phyloP scores from a whole-genome alignment of 2,113 vertebrate genomes.

The Ceyx cyanopectus region DNA sequence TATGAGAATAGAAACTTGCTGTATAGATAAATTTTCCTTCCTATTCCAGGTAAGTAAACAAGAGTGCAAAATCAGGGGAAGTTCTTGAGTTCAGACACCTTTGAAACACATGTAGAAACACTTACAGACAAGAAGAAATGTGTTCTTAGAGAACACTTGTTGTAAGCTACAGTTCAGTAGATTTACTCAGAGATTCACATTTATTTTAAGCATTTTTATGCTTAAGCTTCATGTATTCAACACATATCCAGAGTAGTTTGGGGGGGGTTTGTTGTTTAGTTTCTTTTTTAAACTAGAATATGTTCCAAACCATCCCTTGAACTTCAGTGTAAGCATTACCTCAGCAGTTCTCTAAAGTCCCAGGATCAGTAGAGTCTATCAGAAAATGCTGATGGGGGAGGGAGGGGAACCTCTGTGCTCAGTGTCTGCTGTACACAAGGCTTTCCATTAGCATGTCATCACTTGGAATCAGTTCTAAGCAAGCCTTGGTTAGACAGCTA shows the following conservation, averaged over 20 bases:
- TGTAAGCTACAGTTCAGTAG: neutral
- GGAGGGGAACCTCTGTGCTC: neutral
- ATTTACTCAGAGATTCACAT: neutral
- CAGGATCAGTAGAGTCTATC: neutral
- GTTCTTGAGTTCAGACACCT: neutral
- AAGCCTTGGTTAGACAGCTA: neutral
- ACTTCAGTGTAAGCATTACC: neutral
- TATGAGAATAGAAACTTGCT: neutral
- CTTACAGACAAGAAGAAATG: neutral
- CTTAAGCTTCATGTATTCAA: neutral
- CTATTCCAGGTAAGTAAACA: neutral
- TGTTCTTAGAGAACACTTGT: neutral
- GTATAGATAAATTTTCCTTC: neutral
- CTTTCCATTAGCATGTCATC: conserved; percentile 49
- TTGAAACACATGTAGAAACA: neutral
- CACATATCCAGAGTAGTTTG: neutral
- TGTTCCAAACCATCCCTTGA: neutral
- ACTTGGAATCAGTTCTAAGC: conserved; percentile 39
- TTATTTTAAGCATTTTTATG: neutral
- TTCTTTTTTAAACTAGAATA: neutral
- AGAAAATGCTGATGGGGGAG: neutral
- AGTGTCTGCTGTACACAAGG: neutral
- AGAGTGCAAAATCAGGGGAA: neutral
- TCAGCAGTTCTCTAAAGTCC: neutral
- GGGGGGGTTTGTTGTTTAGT: neutral